Conservation (phyloP, 2,888 invertebrate species). For the Zaprionus bogoriensis region DNA sequence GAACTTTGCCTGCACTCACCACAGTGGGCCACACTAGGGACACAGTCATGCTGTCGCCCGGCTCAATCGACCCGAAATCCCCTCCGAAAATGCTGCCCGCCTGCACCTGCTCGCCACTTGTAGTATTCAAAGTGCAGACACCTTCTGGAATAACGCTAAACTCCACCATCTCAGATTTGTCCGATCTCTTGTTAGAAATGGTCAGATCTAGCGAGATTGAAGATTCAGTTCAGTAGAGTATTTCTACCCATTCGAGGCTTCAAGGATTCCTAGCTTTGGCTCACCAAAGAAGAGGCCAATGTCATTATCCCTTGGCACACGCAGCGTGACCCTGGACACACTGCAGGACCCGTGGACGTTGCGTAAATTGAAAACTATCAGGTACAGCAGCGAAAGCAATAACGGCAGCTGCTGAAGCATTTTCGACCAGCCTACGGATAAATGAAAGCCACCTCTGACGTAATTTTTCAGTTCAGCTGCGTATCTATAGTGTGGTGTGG, state of each 20-base stretch:
- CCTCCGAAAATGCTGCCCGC: constrained; percentile 76
- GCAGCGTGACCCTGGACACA: constrained; percentile 61
- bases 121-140: constrained; percentile 68
- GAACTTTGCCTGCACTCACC: constrained; percentile 54
- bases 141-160: constrained; percentile 68
- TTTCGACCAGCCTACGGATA: constrained; percentile 29
- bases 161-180: constrained; percentile 58
- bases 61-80: constrained; percentile 74
- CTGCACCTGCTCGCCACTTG: constrained; percentile 40
- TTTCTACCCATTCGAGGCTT: background rate
- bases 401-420: constrained; percentile 51
- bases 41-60: constrained; percentile 65
- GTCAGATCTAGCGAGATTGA: constrained; percentile 64
- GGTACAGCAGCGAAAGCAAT: constrained; percentile 31
- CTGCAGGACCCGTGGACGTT: constrained; percentile 27
- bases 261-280: background rate
- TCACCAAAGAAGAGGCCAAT: constrained; percentile 81
- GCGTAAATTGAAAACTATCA: constrained; percentile 20
- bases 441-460: constrained; percentile 19
- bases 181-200: constrained; percentile 43
- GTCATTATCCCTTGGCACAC: constrained; percentile 74
- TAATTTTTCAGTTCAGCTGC: background rate
- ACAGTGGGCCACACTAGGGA: constrained; percentile 81
- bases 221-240: background rate
- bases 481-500: too few relatives aligned